Evolutionary conservation across 2,113 vertebrate species (phyloP), one percentile per base, ranked within the genome.

Genomic region (Morone saxatilis): DNA sequence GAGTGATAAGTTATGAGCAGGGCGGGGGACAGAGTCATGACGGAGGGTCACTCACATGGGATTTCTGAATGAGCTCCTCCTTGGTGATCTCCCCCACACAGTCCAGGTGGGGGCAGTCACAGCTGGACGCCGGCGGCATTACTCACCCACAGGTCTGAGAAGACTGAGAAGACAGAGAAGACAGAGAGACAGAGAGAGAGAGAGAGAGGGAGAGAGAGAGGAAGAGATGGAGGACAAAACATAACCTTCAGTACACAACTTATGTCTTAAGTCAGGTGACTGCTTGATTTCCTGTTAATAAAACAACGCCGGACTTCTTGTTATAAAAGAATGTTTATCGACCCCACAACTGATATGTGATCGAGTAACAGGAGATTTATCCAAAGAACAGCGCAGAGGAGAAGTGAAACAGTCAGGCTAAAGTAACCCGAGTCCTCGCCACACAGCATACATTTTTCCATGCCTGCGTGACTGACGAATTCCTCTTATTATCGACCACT

Each of bases 81-180:
- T 99, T 99, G 40, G 98, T 99, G 91, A 99, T 97, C 93, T 99
- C 98, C 62, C 98, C 98, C 88, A 99, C 97, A 1, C 97, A 99
- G 89, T 98, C 96, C 95, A 99, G 94, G 94, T 99, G 98, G 65
- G 96, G 96, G 86, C 98, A 99, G 86, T 96, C 96, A 88, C 94
- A 95, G 93, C 93, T 86, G 17, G 94, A 91, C 12, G 71, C 78
- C 7, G 95, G 93, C 1, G 95, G 92, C 98, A 99, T 99, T 56
- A 17, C 88, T 93, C 82, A 93, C 31, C 47, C 22, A 71, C 57
- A 25, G 13, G 48, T 71, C 78, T 91, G 83, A 60, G 31, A 4
- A 31, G 31, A 31, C 31, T n/a, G n/a, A n/a, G n/a, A n/a, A n/a
- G n/a, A n/a, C n/a, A n/a, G n/a, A n/a, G n/a, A n/a, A n/a, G n/a